Evolutionary conservation across 2,797 vertebrate genomes (phyloP).

Genomic region (Propithecus perrieri): DNA sequence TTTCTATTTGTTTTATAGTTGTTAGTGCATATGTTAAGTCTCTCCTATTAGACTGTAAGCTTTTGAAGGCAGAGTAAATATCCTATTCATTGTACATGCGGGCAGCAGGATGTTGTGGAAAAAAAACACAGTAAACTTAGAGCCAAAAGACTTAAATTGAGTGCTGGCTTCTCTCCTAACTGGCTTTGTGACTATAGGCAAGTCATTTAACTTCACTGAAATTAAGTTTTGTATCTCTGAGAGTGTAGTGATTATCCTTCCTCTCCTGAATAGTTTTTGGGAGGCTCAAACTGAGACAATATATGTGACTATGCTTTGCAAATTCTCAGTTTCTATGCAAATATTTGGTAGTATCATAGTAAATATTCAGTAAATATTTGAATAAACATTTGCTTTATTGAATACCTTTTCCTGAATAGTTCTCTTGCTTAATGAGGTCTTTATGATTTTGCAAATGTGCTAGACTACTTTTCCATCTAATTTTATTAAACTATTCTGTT

Average conservation of each 20-base stretch:
- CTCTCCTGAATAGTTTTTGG: slow-evolving; percentile 12
- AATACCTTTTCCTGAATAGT: slow-evolving; percentile 52
- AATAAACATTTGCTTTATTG: slow-evolving; percentile 44
- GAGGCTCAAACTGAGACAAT: slow-evolving; percentile 32
- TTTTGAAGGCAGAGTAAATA: not conserved
- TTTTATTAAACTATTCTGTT: slow-evolving; percentile 72
- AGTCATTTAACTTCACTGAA: slow-evolving; percentile 44
- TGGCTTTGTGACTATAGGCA: not conserved
- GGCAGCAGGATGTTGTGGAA: not conserved
- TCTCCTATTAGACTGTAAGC: not conserved
- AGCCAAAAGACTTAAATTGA: slow-evolving; percentile 30
- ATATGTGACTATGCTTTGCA: slow-evolving; percentile 33
- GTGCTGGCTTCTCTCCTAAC: not conserved
- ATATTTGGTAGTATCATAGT: slow-evolving; percentile 28
- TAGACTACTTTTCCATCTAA: slow-evolving; percentile 30
- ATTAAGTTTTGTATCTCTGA: slow-evolving; percentile 12
- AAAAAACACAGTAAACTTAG: not conserved
- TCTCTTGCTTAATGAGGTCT: slow-evolving; percentile 49
- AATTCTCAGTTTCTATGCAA: slow-evolving; percentile 27
- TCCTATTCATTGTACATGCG: not conserved
- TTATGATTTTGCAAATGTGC: slow-evolving; percentile 52
- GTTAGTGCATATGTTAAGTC: not conserved
- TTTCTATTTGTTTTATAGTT: not conserved
- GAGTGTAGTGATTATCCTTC: slow-evolving; percentile 21
- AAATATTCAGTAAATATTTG: slow-evolving; percentile 61